phyloP scores from a whole-genome alignment of 2,888 invertebrate species.

The Tubulanus polymorphus region DNA sequence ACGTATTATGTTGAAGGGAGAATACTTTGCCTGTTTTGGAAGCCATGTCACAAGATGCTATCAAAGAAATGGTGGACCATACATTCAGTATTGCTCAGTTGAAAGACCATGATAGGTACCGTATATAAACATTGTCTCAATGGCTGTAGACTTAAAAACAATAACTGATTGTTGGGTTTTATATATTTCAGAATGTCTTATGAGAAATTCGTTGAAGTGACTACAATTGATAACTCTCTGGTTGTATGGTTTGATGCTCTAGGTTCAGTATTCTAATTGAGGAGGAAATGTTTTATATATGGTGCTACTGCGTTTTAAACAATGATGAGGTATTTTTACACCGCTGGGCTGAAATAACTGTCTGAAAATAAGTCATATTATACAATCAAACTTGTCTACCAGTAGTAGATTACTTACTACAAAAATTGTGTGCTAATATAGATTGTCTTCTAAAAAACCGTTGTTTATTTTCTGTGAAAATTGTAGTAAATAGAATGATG shows the following conservation, averaged over 20 bases:
- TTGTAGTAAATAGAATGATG: no score
- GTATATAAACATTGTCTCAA: not conserved
- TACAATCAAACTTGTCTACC: no score
- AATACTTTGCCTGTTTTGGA: conserved; percentile 6
- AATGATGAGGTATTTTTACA: no score
- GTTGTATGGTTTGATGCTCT: conserved; percentile 6
- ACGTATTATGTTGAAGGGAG: not conserved
- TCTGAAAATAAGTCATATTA: no score
- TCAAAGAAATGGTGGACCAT: conserved; percentile 6
- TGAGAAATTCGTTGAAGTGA: not conserved
- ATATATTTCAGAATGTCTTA: conserved; percentile 2
- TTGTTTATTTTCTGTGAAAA: no score
- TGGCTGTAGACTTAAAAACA: not conserved
- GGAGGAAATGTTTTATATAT: no score
- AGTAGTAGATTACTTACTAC: no score
- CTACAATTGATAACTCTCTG: not conserved
- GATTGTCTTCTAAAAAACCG: no score
- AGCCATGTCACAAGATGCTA: conserved; percentile 7
- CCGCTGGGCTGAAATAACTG: no score
- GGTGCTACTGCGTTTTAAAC: no score
- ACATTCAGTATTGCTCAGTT: conserved; percentile 4
- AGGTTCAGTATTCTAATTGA: conserved; percentile 3
- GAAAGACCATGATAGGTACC: not conserved
- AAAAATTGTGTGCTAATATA: no score
- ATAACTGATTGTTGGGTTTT: not conserved